Evolutionary conservation across 2,113 vertebrate species (phyloP), one percentile per base, ranked within the genome.

Genomic region (Rutilus rutilus): DNA sequence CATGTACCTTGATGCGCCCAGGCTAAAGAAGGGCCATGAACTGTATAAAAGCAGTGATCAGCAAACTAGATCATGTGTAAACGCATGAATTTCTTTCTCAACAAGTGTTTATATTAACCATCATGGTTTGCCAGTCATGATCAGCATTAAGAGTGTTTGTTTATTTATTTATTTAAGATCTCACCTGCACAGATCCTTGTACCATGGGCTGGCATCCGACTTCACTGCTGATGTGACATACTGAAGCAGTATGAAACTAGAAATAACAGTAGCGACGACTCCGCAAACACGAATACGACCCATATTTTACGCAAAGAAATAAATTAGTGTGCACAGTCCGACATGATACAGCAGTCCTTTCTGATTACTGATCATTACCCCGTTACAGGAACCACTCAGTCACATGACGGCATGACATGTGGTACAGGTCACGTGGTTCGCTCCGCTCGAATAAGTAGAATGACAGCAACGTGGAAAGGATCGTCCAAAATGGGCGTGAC

Each of bases 111-210:
- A 5, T 21, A 33, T 25, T 42, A 19, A 39, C 9, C 30, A 23
- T 17, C 6, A 45, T 14, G 36, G 17, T 19, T 42, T 62, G 10
- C 50, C 7, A 27, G 50, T 5, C 30, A 36, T 23, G 60, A 14
- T 17, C 2, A 65, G n/a, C 5, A 12, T 23, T 39, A 59, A 33
- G 3, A 62, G 36, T n/a, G 77, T 60, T 39, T 83, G 52, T 83
- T 39, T 83, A 33, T 83, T 83, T 57, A 39, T 81, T 57, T 71
- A 36, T 82, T 71, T 4, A 60, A 6, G 42, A 36, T 19, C 86
- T 85, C 86, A 92, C 91, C 90, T 91, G 90, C 91, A 92, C 73
- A 92, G 85, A 76, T 91, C 90, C 71, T 89, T 57, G 64, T 85
- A 88, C 91, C 90, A 92, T 12, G 39, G 50, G 57, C 79, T 83